These are phyloP conservation scores for Calcarius lapponicus DNA, from an alignment of 2,797 vertebrate species.

Conservation along the genomic window DNA sequence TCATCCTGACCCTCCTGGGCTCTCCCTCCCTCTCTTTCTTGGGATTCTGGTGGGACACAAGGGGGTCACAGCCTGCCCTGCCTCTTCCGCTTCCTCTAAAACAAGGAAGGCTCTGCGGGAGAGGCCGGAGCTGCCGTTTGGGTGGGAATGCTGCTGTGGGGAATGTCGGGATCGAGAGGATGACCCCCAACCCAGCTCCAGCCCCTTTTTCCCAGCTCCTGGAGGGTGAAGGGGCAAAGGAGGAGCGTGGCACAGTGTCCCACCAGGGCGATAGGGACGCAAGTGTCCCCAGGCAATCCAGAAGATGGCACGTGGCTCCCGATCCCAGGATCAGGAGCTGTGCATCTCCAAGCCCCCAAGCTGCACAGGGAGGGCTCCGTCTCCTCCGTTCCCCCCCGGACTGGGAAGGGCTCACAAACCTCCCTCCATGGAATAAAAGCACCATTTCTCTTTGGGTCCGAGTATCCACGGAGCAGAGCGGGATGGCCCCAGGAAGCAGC, in stretches of 20 bases:
- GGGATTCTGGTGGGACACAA: neutral
- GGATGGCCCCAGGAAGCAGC: conserved; percentile 56
- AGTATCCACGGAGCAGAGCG: conserved; percentile 22
- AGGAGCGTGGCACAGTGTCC: neutral
- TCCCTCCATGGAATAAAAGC: conserved; percentile 69
- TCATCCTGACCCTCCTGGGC: neutral
- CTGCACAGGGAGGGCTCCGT: neutral
- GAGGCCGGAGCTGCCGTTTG: neutral
- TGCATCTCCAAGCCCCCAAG: neutral
- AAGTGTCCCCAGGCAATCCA: neutral
- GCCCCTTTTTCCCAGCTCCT: neutral
- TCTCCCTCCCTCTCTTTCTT: neutral
- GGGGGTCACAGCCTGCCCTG: neutral
- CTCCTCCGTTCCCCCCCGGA: conserved; percentile 18
- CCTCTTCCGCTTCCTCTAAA: conserved; percentile 76
- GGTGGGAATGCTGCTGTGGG: conserved; percentile 13
- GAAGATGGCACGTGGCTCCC: neutral
- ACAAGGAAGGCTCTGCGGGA: conserved; percentile 74
- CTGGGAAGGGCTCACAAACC: conserved; percentile 58
- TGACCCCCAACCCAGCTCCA: neutral
- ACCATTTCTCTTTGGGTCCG: conserved; percentile 76
- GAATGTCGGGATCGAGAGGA: neutral
- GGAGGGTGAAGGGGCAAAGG: neutral
- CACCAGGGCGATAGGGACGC: neutral
- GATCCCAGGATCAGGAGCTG: neutral